Evolutionary conservation across 2,113 vertebrate genomes (phyloP).

Genomic region (Chloebia gouldiae): DNA sequence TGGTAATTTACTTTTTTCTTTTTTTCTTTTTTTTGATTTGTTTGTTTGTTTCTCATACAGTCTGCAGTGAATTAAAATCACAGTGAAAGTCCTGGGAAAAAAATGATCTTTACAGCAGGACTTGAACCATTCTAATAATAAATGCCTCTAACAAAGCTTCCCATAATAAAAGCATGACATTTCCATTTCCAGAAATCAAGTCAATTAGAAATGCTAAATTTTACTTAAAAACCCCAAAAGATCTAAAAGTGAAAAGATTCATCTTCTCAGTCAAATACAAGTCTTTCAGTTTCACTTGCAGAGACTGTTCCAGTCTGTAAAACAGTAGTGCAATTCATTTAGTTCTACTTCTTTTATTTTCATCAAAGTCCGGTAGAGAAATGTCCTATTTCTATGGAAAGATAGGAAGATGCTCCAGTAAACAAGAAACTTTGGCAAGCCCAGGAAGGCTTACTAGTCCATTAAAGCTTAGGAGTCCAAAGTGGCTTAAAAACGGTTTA

Average conservation of each 20-base stretch:
- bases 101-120: conserved; percentile 80
- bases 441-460: conserved; percentile 77
- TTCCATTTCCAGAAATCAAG: conserved; percentile 78
- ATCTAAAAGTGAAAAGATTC: conserved; percentile 83
- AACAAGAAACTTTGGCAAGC: conserved; percentile 83
- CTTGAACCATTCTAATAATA: conserved; percentile 75
- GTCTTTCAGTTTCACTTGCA: conserved; percentile 77
- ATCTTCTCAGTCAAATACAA: conserved; percentile 71
- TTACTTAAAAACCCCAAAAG: conserved; percentile 85
- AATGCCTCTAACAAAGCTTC: conserved; percentile 77
- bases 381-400: conserved; percentile 79
- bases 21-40: too few species aligned
- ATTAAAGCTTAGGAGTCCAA: conserved; percentile 79
- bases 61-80: conserved; percentile 83
- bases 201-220: conserved; percentile 82
- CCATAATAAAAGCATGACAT: conserved; percentile 77
- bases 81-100: conserved; percentile 93
- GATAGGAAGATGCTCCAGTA: conserved; percentile 83
- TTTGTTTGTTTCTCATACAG: conserved; percentile 52
- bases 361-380: conserved; percentile 79
- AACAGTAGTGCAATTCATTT: conserved; percentile 93
- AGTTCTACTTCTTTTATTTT: conserved; percentile 78
- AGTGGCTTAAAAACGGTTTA: conserved; percentile 75
- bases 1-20: conserved; percentile 1
- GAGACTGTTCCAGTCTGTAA: conserved; percentile 84